Base-by-base conservation (phyloP, 2,113 vertebrate genomes). In the Lamprotornis superbus region DNA sequence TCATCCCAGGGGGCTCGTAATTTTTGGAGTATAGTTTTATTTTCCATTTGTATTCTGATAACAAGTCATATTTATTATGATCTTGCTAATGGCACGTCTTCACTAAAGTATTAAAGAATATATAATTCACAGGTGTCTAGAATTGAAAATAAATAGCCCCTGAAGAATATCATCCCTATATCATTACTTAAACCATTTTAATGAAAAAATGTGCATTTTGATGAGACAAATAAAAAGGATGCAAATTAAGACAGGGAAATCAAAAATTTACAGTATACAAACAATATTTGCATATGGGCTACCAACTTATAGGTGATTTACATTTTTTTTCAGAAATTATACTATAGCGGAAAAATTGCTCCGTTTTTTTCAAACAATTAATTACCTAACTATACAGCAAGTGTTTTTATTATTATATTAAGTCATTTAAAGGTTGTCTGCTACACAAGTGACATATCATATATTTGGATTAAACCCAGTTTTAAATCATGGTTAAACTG, bases 161-260 rank as follows among this genome's bases (percentile, higher is more conserved):
- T 63, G 33, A 79, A 75, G 56, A 82, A 20, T 61, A 84, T 83
- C 2, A 86, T 90, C 78, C 57, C 25, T 79, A 44, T 31, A 86
- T 93, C 52, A 87, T 84, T 88, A 46, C 25, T 95, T 49, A 83
- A 77, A 33, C 3, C 18, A 87, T 86, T 92, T 94, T 91, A 95
- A 97, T 95, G 74, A 87, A 89, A 93, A 89, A 73, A 50, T 17
- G 25, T 92, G 56, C 71, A 90, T 96, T 96, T 94, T 87, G 93
- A 96, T 91, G 78, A 93, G 77, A 83, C 69, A 76, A 75, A 90
- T 94, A 89, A 81, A 92, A 93, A 77, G 17, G 28, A 83, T 94
- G 60, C 9, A 87, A 95, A 95, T 94, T 93, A 94, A 96, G 73
- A 47, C 61, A 85, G 53, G n/a, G 46, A 95, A 94, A 93, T 87